These are phyloP conservation scores for Ictalurus punctatus DNA, from an alignment of 2,113 vertebrate genomes.

Conservation along the genomic window DNA sequence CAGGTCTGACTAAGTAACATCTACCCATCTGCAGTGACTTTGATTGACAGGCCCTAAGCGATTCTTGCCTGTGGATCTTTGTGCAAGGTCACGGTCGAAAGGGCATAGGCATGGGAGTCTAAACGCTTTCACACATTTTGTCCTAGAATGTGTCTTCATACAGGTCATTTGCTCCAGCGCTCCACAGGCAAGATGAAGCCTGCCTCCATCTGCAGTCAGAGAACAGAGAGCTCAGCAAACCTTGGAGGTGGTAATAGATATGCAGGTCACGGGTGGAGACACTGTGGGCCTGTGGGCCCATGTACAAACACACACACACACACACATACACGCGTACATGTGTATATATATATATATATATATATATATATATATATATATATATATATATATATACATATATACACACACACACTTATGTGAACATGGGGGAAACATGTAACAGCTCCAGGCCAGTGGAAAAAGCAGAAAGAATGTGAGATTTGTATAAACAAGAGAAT, in stretches of 20 bases:
- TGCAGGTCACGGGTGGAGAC: constrained; percentile 58
- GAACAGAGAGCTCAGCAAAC: constrained; percentile 59
- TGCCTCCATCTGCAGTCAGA: constrained; percentile 53
- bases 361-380: too few relatives aligned
- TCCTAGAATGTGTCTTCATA: constrained; percentile 20
- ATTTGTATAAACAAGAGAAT: constrained; percentile 32
- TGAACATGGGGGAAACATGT: constrained; percentile 35
- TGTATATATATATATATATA: too few relatives aligned
- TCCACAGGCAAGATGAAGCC: constrained; percentile 33
- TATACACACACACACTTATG: constrained; percentile 51
- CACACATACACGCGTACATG: constrained; percentile 49
- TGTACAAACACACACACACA: constrained; percentile 55
- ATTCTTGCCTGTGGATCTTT: constrained; percentile 59
- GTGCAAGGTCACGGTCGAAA: constrained; percentile 67
- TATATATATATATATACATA: constrained; percentile 38
- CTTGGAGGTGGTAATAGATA: constrained; percentile 68
- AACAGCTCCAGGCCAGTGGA: constrained; percentile 3
- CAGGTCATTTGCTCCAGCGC: constrained; percentile 16
- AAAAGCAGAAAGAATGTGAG: constrained; percentile 23
- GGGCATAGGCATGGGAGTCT: constrained; percentile 64
- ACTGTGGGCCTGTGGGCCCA: constrained; percentile 59
- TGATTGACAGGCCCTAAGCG: constrained; percentile 65
- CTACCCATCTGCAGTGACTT: not conserved
- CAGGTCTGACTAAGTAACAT: not conserved
- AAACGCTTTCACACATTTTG: constrained; percentile 55